Conservation (phyloP, 2,797 vertebrate genomes). For the Danio choprae region DNA sequence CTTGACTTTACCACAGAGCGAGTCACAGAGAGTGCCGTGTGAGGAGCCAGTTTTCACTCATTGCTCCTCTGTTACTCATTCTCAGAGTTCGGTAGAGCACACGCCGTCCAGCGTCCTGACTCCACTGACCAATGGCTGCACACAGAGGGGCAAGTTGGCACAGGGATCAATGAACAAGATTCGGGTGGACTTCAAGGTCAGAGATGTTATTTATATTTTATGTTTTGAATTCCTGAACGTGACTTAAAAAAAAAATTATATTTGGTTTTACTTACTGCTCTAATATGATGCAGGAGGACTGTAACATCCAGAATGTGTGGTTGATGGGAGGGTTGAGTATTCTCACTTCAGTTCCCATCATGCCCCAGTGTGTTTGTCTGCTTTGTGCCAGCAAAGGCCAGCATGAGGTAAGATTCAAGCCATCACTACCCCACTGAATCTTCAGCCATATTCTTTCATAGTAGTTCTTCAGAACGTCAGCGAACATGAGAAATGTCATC, state of each 20-base stretch:
- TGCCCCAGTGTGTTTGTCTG: conserved; percentile 85
- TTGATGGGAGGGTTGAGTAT: conserved; percentile 92
- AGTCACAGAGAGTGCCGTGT: conserved; percentile 62
- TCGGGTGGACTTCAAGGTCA: conserved; percentile 93
- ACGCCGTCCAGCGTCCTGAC: conserved; percentile 75
- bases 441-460: background rate
- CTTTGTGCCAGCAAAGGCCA: conserved; percentile 91
- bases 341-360: conserved; percentile 85
- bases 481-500: no score
- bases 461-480: no score
- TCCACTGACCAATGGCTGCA: conserved; percentile 83
- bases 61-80: conserved; percentile 76
- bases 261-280: background rate
- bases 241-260: no score
- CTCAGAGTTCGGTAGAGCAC: conserved; percentile 80
- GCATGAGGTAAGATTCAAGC: conserved; percentile 71
- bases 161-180: conserved; percentile 83
- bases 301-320: conserved; percentile 92
- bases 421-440: background rate
- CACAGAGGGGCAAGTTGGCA: conserved; percentile 79
- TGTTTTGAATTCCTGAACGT: background rate
- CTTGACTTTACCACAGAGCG: background rate
- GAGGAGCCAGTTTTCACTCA: conserved; percentile 70
- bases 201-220: background rate
- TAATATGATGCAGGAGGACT: conserved; percentile 83